Evolutionary conservation across 2,797 vertebrate genomes (phyloP), one percentile per base, ranked within the genome.

Genomic region (Paramormyrops hopkinsi): DNA sequence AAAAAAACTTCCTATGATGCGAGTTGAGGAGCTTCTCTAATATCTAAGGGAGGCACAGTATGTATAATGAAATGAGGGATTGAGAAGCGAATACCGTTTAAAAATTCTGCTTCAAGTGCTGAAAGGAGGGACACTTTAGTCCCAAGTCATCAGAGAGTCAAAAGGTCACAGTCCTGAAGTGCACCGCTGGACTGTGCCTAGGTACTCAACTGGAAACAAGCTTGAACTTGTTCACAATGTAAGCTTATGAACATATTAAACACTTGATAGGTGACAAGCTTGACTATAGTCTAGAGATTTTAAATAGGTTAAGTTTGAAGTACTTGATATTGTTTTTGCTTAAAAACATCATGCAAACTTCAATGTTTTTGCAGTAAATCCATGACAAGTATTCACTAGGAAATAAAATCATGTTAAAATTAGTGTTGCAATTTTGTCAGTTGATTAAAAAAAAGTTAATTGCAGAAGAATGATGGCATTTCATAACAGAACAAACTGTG

Each of bases 371-470:
- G 41, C 22, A 51, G 8, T 48, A 37, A 90, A 59, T 76, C 62
- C 25, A 29, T 83, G 59, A 54, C 86, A 85, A 89, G 90, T 82
- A 87, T 89, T 79, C n/a, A 90, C 73, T 84, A 85, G 14, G 65
- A 76, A 56, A 85, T 88, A 86, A 89, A 88, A 83, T 88, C 87
- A 83, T 88, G 54, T 90, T 90, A 87, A 92, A 90, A 89, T 92
- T 93, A 94, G 92, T 93, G 90, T 92, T 91, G 84, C 88, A 86
- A 50, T 90, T 84, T 92, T 89, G 85, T 56, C 86, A 91, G 90
- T 92, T 69, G 88, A 90, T 90, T 88, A 62, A 88, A 46, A 82
- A 88, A 41, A 86, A 76, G 33, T 65, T 65, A 4, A 87, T 17
- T 51, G 87, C 37, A 90, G 22, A 51, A 90, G 14, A 56, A 37